These are phyloP conservation scores for Nymphalis io DNA, from an alignment of 1,140 invertebrate species.

Conservation along the genomic window DNA sequence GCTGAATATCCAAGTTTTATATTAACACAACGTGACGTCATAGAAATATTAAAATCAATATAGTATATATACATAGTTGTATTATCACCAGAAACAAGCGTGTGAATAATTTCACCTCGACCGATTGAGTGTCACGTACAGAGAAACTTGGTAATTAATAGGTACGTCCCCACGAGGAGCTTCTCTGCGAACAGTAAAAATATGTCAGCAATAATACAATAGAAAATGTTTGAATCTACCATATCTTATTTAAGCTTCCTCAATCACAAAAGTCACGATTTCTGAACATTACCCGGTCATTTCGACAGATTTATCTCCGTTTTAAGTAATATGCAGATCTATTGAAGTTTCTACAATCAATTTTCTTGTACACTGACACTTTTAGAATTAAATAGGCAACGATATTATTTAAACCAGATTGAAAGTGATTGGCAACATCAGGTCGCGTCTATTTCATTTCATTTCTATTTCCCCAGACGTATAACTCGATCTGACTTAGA, in stretches of 20 bases:
- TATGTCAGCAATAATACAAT: no score
- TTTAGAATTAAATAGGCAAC: constrained; percentile 4
- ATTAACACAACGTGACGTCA: no score
- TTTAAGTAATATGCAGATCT: constrained; percentile 1
- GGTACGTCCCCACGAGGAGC: no score
- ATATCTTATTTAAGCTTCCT: neutral
- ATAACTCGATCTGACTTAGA: constrained; percentile 5
- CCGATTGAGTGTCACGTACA: no score
- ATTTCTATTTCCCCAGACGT: neutral
- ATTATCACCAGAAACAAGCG: no score
- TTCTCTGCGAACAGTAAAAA: no score
- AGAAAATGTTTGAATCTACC: no score
- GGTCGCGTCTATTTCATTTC: constrained; percentile 6
- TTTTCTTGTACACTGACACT: constrained; percentile 5
- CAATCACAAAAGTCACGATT: neutral
- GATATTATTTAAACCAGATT: neutral
- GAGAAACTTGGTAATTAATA: no score
- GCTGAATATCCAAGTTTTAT: no score
- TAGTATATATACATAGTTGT: no score
- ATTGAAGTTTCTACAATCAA: neutral
- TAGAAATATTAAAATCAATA: no score
- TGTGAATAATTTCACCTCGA: no score
- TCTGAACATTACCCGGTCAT: neutral
- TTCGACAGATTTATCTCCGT: constrained; percentile 6
- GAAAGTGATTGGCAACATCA: constrained; percentile 10